A percentile compares a stretch with the other conserved stretches of the same genome.
phyloP scores from a whole-genome alignment of 2,797 vertebrate genomes.

The Clarias pachynema region DNA sequence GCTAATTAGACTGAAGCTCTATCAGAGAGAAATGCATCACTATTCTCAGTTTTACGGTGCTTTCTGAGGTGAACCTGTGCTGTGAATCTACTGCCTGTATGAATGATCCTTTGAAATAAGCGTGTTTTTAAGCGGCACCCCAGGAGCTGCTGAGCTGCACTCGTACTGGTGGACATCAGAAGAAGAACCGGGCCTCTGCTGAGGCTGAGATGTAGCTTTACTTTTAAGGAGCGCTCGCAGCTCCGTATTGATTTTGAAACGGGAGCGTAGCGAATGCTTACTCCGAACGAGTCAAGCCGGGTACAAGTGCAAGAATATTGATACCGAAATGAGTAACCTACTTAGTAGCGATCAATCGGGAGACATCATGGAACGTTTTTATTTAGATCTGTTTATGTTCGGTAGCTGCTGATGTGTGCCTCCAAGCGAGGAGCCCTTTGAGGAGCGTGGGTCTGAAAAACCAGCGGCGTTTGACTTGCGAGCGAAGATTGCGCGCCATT shows the following conservation, averaged over 20 bases:
- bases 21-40: background rate
- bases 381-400: background rate
- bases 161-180: slow-evolving; percentile 7
- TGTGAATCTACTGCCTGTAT: background rate
- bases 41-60: background rate
- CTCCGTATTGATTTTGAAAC: background rate
- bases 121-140: background rate
- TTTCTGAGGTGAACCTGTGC: background rate
- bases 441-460: background rate
- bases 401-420: background rate
- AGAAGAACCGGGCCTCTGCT: background rate
- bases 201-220: background rate
- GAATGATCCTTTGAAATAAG: background rate
- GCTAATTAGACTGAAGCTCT: background rate
- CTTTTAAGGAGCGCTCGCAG: background rate
- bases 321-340: background rate
- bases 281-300: background rate
- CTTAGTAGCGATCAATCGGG: background rate
- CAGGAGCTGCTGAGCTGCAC: background rate
- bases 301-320: background rate
- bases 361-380: background rate
- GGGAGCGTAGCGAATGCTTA: background rate
- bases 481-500: background rate
- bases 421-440: background rate
- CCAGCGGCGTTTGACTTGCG: background rate